Conservation (phyloP, 2,888 invertebrate species). For the Lepidochrysops patricia region DNA sequence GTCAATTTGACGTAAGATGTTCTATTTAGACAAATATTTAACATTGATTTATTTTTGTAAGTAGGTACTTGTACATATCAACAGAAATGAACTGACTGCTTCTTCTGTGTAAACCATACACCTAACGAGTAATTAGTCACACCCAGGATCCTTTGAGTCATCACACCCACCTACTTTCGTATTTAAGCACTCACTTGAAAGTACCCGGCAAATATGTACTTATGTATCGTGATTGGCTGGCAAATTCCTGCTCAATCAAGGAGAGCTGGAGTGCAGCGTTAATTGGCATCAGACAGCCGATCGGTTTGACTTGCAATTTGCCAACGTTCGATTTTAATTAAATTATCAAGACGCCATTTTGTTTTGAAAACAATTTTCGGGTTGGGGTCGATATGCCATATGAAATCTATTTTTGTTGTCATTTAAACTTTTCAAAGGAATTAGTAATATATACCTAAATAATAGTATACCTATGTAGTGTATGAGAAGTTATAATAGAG, state of each 20-base stretch:
- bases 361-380: neutral
- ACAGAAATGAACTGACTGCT: too few species aligned
- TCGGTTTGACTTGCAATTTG: constrained; percentile 33
- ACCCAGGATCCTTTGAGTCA: neutral
- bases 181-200: neutral
- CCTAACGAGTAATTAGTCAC: too few species aligned
- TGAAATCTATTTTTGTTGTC: too few species aligned
- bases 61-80: too few species aligned
- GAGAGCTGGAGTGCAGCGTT: constrained; percentile 30
- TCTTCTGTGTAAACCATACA: too few species aligned
- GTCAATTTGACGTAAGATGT: too few species aligned
- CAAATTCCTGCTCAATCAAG: constrained; percentile 28
- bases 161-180: neutral
- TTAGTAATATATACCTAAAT: too few species aligned
- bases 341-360: constrained; percentile 21
- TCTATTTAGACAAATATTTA: too few species aligned
- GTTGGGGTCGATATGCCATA: neutral
- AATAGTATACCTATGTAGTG: too few species aligned
- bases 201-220: neutral
- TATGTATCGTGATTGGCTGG: constrained; percentile 15
- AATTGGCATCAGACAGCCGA: constrained; percentile 37
- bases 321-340: constrained; percentile 36
- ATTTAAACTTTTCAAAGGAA: too few species aligned
- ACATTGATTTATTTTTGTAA: too few species aligned
- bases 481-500: too few species aligned